Evolutionary conservation across 2,888 invertebrate species (phyloP), one percentile per base, ranked within the genome.

Genomic region (Andrena praecox): DNA sequence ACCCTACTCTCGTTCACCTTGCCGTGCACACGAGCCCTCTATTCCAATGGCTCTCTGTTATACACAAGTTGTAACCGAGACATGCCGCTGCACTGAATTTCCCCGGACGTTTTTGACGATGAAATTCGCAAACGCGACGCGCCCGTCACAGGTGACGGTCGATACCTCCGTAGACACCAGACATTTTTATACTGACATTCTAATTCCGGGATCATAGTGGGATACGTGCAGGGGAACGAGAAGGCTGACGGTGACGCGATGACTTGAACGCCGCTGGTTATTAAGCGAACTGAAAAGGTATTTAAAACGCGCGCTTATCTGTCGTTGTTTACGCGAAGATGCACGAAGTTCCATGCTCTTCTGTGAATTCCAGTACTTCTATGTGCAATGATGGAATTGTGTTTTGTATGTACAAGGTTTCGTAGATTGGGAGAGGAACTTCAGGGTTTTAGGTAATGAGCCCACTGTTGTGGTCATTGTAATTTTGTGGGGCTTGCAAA

Each of bases 81-180:
- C 27, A 35, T 59, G 10, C 70, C 56, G 56, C 6, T 16, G 33
- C 50, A 42, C 8, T 8, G 59, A 68, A 63, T 76, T 79, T 84
- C 69, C 52, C 66, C 16, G 54, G 73, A 80, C 64, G 82, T 76
- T 77, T 68, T 73, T 27, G 54, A 67, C 77, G 81, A 76, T 63
- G 60, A 74, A 82, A 82, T 77, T 64, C 72, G 63, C 71, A 56
- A 64, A 82, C 16, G 74, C 70, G 66, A 76, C 60, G 69, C 80
- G 82, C 71, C 71, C 66, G 66, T 85, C 71, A 72, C 80, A 67
- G 70, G 35, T 82, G 82, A 82, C 78, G 78, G 69, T 70, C 56
- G 66, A 71, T 59, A 69, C 24, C 7, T 60, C 42, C 63, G 70
- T 31, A 70, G 68, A 35, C 33, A 52, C 33, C 48, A 35, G 52